Conservation (phyloP, 2,113 vertebrate species). For the Chinchilla lanigera region DNA sequence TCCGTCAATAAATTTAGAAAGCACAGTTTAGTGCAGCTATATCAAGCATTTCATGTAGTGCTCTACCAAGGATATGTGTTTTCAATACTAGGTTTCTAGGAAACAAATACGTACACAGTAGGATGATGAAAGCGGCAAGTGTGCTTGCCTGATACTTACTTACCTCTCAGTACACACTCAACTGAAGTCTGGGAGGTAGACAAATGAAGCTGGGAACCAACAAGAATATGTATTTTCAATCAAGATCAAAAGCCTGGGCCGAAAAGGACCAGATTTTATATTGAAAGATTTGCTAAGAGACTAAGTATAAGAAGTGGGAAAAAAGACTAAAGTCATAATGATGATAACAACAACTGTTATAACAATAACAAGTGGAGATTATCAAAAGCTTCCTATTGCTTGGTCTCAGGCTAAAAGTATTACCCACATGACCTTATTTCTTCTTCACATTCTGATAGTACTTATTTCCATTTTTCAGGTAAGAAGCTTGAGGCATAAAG, state of each 20-base stretch:
- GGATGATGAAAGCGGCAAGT: background rate
- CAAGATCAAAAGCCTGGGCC: background rate
- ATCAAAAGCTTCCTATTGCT: background rate
- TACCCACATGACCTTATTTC: background rate
- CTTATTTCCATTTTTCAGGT: background rate
- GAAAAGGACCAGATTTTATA: background rate
- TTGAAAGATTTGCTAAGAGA: background rate
- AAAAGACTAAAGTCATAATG: background rate
- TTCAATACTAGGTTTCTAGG: background rate
- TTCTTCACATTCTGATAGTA: background rate
- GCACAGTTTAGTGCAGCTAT: background rate
- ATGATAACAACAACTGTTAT: background rate
- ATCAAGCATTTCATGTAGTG: background rate
- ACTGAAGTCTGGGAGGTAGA: background rate
- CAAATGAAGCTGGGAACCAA: background rate
- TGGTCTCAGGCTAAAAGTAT: background rate
- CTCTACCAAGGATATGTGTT: background rate
- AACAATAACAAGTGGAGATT: background rate
- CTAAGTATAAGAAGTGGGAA: slow-evolving; percentile 14
- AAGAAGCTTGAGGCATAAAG: background rate
- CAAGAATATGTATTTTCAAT: background rate
- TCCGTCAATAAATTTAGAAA: slow-evolving; percentile 55
- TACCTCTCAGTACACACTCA: background rate
- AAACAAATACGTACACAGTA: background rate
- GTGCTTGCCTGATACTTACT: background rate